These are phyloP conservation scores for Takifugu ocellatus DNA, from an alignment of 2,797 vertebrate species.

Conservation along the genomic window DNA sequence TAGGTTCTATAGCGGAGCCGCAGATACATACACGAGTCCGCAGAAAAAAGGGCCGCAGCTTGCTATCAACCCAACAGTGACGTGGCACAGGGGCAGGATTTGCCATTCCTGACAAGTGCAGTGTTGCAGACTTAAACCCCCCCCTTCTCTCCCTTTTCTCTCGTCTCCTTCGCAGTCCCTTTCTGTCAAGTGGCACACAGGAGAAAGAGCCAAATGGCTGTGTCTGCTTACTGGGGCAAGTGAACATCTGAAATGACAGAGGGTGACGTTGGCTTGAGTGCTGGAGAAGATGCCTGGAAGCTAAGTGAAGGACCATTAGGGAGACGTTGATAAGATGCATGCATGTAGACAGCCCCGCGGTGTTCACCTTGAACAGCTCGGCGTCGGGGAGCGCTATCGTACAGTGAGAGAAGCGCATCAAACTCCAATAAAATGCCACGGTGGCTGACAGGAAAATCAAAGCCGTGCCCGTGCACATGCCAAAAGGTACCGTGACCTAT, in stretches of 20 bases:
- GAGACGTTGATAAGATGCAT: constrained; percentile 67
- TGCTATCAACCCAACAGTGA: constrained; percentile 64
- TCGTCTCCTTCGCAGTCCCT: constrained; percentile 45
- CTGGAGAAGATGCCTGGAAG: constrained; percentile 63
- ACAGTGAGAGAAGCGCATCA: constrained; percentile 60
- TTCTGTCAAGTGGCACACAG: constrained; percentile 54
- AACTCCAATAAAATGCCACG: constrained; percentile 65
- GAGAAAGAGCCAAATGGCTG: constrained; percentile 49
- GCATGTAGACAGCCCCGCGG: constrained; percentile 57
- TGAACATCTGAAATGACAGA: constrained; percentile 76
- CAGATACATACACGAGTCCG: constrained; percentile 42
- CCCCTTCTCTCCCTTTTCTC: constrained; percentile 47
- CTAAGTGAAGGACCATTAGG: constrained; percentile 69
- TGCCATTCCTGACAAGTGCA: constrained; percentile 66
- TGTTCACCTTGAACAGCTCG: constrained; percentile 68
- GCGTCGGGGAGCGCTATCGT: constrained; percentile 65
- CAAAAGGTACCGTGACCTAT: constrained; percentile 57
- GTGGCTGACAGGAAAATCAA: constrained; percentile 63
- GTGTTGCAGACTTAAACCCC: constrained; percentile 49
- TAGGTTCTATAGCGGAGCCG: constrained; percentile 52
- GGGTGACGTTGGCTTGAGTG: constrained; percentile 63
- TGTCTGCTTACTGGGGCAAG: constrained; percentile 69
- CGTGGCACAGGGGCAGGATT: constrained; percentile 43
- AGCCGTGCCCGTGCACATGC: constrained; percentile 39
- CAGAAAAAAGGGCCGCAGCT: constrained; percentile 54